phyloP scores from a whole-genome alignment of 30 jellyfish, hydroid and myxozoan genomes.

The Aurelia coerulea region DNA sequence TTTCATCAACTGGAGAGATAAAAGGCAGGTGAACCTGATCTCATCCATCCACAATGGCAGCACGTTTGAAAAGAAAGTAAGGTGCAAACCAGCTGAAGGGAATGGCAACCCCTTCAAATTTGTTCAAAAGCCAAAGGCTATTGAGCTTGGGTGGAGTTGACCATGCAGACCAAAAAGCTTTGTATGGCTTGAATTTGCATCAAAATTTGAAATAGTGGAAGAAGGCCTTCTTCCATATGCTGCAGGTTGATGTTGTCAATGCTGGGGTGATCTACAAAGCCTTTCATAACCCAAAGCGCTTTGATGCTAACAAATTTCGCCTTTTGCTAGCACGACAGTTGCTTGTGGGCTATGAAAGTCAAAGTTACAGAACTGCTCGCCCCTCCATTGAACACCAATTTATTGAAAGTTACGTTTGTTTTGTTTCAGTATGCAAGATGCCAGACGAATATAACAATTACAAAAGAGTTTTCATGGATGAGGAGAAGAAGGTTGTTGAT shows the following conservation, averaged over 20 bases:
- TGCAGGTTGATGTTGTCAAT: constrained; percentile 32
- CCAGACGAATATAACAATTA: no score
- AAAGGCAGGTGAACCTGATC: constrained; percentile 9
- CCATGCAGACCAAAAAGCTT: constrained; percentile 45
- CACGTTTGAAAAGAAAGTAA: constrained; percentile 16
- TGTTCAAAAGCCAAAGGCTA: constrained; percentile 8
- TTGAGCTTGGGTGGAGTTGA: constrained; percentile 56
- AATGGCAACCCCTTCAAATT: constrained; percentile 15
- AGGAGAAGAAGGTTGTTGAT: no score
- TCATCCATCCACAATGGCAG: constrained; percentile 9
- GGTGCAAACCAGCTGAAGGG: no score
- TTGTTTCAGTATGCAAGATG: no score
- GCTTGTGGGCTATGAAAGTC: constrained; percentile 23
- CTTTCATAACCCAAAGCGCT: constrained; percentile 13
- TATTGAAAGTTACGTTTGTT: no score
- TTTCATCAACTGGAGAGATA: constrained; percentile 31
- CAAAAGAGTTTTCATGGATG: no score
- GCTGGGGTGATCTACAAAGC: constrained; percentile 43
- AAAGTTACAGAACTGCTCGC: constrained; percentile 15
- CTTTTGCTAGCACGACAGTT: background rate
- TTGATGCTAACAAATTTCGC: constrained; percentile 1
- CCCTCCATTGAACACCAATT: constrained; percentile 4
- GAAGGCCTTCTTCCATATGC: constrained; percentile 43
- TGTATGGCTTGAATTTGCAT: constrained; percentile 1
- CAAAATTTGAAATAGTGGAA: constrained; percentile 40